Conservation (phyloP, 35 echinoderm and acorn worm genomes). For the Lytechinus pictus region DNA sequence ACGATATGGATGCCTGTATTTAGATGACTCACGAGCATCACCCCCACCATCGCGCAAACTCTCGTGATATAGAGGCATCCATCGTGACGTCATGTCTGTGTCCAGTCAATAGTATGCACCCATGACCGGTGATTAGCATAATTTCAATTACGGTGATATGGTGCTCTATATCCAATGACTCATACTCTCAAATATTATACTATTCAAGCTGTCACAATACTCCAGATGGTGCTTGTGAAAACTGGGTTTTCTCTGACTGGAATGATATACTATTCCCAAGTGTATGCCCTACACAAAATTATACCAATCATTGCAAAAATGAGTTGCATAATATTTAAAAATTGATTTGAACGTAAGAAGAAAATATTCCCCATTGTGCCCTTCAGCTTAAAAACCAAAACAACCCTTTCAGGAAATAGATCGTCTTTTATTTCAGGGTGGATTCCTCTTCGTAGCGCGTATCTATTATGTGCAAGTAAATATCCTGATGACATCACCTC, state of each 20-base stretch:
- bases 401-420: neutral
- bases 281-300: neutral
- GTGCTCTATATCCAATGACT: neutral
- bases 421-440: neutral
- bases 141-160: neutral
- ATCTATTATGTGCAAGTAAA: neutral
- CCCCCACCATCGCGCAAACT: neutral
- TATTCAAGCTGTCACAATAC: neutral
- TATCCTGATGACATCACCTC: neutral
- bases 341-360: neutral
- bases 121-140: conserved; percentile 10
- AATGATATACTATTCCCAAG: neutral
- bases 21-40: neutral
- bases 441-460: neutral
- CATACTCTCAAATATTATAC: neutral
- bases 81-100: neutral
- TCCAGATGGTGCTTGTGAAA: neutral
- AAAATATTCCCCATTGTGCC: neutral
- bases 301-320: neutral
- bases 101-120: neutral
- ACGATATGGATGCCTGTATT: neutral
- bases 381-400: neutral
- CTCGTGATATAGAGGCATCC: neutral
- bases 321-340: neutral
- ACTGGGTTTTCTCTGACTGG: neutral